Evolutionary conservation across 2,888 invertebrate genomes (phyloP).

Genomic region (Erebia epiphron): DNA sequence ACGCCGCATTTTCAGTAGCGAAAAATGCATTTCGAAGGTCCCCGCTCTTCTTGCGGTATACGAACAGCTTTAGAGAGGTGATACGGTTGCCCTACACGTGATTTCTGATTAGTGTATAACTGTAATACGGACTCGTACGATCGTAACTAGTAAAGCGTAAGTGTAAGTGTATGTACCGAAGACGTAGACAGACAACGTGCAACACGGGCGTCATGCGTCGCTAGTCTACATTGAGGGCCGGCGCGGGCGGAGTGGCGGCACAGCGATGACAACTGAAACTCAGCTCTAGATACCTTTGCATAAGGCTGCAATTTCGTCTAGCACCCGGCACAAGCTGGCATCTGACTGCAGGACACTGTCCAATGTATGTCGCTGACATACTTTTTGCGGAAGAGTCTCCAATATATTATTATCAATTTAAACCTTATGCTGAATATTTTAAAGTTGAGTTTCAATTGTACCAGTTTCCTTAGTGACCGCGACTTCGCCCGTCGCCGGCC

Average conservation of each 20-base stretch:
- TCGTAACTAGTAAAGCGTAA: slow-evolving; percentile 42
- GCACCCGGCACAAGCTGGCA: background rate
- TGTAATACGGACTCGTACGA: slow-evolving; percentile 24
- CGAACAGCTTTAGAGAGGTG: background rate
- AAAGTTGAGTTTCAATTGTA: background rate
- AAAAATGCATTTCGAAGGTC: too few species aligned
- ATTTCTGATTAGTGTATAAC: background rate
- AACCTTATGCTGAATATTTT: background rate
- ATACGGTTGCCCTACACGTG: background rate
- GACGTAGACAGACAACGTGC: slow-evolving; percentile 46
- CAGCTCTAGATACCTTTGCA: background rate
- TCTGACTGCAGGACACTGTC: too few species aligned
- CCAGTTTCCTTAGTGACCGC: background rate
- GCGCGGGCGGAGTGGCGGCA: background rate
- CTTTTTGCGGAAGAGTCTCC: too few species aligned
- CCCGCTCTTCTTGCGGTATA: too few species aligned
- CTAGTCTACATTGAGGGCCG: slow-evolving; percentile 33
- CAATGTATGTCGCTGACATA: too few species aligned
- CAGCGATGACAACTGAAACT: background rate
- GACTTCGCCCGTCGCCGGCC: background rate
- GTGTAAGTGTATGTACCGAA: slow-evolving; percentile 47
- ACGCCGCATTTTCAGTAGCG: too few species aligned
- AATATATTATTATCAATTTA: background rate
- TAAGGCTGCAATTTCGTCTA: background rate
- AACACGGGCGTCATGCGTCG: slow-evolving; percentile 50